A percentile compares a stretch with the other conserved stretches of the same genome.
phyloP scores from a whole-genome alignment of 2,797 vertebrate species.

The Enteromius mattozi region DNA sequence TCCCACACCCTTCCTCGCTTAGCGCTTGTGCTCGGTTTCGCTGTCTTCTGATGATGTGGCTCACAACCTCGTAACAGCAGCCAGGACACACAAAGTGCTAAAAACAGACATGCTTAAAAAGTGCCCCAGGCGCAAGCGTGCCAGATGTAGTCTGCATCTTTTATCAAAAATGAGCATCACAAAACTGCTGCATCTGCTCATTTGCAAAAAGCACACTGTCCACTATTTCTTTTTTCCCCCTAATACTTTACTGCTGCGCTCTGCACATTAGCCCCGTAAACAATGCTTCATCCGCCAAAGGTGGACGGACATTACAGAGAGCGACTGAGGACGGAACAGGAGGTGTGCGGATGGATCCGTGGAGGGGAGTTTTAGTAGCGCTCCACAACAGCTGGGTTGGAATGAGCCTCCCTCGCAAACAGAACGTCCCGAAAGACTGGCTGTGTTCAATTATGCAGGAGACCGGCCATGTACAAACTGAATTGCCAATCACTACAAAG shows the following conservation, averaged over 20 bases:
- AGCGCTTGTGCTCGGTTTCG: neutral
- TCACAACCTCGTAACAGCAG: constrained; percentile 12
- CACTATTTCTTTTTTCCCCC: constrained; percentile 14
- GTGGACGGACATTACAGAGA: constrained; percentile 6
- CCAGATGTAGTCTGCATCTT: constrained; percentile 41
- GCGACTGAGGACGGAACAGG: neutral
- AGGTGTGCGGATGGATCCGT: neutral
- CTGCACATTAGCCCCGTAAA: constrained; percentile 45
- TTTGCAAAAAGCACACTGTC: constrained; percentile 28
- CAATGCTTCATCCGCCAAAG: constrained; percentile 18
- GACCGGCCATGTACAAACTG: constrained; percentile 42
- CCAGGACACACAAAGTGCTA: constrained; percentile 23
- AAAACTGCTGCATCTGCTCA: constrained; percentile 41
- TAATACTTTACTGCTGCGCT: constrained; percentile 44
- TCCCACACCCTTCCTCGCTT: neutral
- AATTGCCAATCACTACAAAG: constrained; percentile 36
- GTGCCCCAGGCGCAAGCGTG: constrained; percentile 15
- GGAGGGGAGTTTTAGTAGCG: constrained; percentile 1
- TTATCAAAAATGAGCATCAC: constrained; percentile 32
- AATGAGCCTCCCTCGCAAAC: constrained; percentile 12
- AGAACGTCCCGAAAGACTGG: constrained; percentile 30
- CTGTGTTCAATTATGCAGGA: constrained; percentile 54
- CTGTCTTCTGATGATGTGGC: constrained; percentile 8
- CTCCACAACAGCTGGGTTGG: constrained; percentile 24
- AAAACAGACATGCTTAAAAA: constrained; percentile 42